Evolutionary conservation across 1,140 invertebrate genomes (phyloP), one percentile per base, ranked within the genome.

Genomic region (Leptinotarsa lineolata): DNA sequence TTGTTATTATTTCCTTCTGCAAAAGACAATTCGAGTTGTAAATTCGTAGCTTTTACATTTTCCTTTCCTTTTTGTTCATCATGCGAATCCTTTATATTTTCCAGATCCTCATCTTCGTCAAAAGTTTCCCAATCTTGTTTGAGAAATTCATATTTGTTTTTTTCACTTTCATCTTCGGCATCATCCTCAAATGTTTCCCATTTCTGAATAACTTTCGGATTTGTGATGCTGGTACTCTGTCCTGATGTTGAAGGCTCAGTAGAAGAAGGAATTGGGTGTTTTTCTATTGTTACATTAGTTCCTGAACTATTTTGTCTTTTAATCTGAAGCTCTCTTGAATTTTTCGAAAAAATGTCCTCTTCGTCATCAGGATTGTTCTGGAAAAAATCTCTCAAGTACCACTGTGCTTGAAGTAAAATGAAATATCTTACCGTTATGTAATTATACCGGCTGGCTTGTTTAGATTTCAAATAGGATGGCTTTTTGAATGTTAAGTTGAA

Each of bases 301-400:
- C 72, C 73, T 30, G 39, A 71, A 46, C 16, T 59, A 61, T 75
- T 77, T 45, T 80, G 70, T n/a, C 77, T 72, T 74, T 76, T 77
- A 39, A 79, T 79, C 72, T 80, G 79, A 13, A 83, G 70, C 70
- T 83, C 81, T 30, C 75, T 72, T 2, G 74, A 73, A 68, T 78
- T 81, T 74, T 80, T 82, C 1, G 79, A 79, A 61, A 80, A 80
- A 58, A 83, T 81, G 46, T 83, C 81, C 58, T 82, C 81, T 73
- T 83, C 81, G 54, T 82, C 81, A 58, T 82, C 81, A 2, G 77
- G 74, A 65, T 73, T 76, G 8, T 70, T 44, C 78, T 81, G 64
- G 63, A 76, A 74, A 39, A 39, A 39, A 39, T 6, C 30, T 39
- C 30, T 39, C 30, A 39, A 39, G 30, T 39, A 39, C 8, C 30